Evolutionary conservation across 1,140 invertebrate species (phyloP).

Genomic region (Bombus vancouverensis): DNA sequence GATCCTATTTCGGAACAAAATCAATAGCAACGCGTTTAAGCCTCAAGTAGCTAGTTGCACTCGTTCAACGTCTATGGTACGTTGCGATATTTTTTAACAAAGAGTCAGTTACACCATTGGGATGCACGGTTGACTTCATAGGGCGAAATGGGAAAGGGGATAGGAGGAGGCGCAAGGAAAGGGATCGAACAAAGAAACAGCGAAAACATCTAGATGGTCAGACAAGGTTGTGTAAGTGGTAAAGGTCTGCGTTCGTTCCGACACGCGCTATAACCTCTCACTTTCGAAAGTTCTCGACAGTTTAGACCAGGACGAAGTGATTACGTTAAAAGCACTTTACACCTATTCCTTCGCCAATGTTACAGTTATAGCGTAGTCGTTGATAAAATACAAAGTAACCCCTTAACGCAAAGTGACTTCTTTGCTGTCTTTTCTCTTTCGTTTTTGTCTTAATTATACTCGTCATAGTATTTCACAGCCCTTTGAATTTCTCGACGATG

Average conservation of each 20-base stretch:
- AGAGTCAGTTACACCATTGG: conserved; percentile 4
- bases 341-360: conserved; percentile 64
- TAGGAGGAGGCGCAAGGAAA: not conserved
- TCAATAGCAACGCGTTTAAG: too few species aligned
- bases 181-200: conserved; percentile 22
- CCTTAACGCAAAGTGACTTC: conserved; percentile 39
- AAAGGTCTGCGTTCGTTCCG: conserved; percentile 51
- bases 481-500: conserved; percentile 1
- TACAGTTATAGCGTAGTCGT: conserved; percentile 58
- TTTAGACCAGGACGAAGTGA: conserved; percentile 69
- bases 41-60: too few species aligned
- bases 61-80: too few species aligned
- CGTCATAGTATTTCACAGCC: not conserved
- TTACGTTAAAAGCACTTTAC: conserved; percentile 78
- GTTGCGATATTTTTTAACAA: not conserved
- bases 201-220: conserved; percentile 44
- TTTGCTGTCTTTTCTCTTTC: conserved; percentile 37
- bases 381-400: conserved; percentile 68
- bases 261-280: conserved; percentile 74
- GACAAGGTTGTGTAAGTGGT: conserved; percentile 48
- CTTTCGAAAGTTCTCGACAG: conserved; percentile 72
- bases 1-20: not conserved
- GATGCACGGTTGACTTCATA: conserved; percentile 17
- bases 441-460: conserved; percentile 20
- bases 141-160: not conserved